Percentiles rank a stretch among this genome's conserved stretches.
Evolutionary conservation across 2,113 vertebrate genomes (phyloP).

Genomic region (Sinocyclocheilus anophthalmus): DNA sequence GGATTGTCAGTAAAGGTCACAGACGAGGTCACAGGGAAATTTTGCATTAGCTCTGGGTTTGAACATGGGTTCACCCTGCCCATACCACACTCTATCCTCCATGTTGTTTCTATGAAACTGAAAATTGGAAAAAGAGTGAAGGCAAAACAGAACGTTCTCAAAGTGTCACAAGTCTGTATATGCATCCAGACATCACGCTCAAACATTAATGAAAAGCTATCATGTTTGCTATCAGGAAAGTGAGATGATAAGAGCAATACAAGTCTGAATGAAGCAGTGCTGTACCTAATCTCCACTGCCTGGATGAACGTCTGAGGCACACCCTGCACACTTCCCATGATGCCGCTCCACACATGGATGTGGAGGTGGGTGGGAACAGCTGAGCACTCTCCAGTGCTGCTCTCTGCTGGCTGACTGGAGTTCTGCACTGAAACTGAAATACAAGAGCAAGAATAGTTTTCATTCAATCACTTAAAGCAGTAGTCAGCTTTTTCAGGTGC

Average conservation of each 20-base stretch:
- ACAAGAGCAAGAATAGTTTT: background rate
- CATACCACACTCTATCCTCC: conserved; percentile 82
- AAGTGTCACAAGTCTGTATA: too few species aligned
- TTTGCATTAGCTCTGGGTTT: conserved; percentile 64
- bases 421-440: conserved; percentile 59
- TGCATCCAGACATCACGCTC: background rate
- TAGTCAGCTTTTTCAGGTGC: background rate
- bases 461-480: background rate
- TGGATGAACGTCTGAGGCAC: conserved; percentile 78
- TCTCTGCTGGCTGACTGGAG: conserved; percentile 56
- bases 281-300: conserved; percentile 82
- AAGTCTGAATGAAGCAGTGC: background rate
- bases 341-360: conserved; percentile 76
- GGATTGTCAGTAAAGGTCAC: conserved; percentile 86
- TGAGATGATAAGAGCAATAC: background rate
- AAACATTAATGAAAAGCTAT: background rate
- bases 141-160: background rate
- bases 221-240: background rate
- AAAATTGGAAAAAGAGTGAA: conserved; percentile 30
- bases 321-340: conserved; percentile 74
- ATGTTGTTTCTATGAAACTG: conserved; percentile 79
- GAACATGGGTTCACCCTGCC: conserved; percentile 66
- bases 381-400: conserved; percentile 69
- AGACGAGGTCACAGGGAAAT: conserved; percentile 81
- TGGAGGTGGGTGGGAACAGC: conserved; percentile 81